Evolutionary conservation across 2,113 vertebrate species (phyloP).

Genomic region (Protomyctophum bolini): DNA sequence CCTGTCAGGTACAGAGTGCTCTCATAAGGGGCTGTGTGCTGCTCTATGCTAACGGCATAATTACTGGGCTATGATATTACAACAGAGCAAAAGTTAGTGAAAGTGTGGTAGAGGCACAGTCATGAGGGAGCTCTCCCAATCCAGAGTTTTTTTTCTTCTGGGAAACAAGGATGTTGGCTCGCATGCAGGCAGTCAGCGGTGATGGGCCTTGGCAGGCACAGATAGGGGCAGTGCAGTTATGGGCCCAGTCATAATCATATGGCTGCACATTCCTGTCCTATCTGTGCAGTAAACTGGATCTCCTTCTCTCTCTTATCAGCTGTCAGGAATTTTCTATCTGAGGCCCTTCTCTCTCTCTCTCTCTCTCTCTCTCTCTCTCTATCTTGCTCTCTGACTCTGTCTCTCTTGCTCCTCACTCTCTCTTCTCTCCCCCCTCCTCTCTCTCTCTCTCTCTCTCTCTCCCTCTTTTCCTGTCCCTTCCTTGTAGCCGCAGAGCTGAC

Average conservation of each 20-base stretch:
- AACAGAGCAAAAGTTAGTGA: constrained; percentile 44
- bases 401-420: constrained; percentile 33
- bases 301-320: constrained; percentile 82
- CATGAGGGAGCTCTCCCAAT: constrained; percentile 31
- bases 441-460: constrained; percentile 21
- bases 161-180: constrained; percentile 41
- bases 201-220: constrained; percentile 77
- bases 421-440: constrained; percentile 7
- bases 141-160: constrained; percentile 46
- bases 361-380: constrained; percentile 31
- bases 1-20: constrained; percentile 23
- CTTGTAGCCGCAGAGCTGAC: constrained; percentile 61
- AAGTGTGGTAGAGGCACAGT: constrained; percentile 25
- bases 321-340: constrained; percentile 80
- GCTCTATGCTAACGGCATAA: constrained; percentile 45
- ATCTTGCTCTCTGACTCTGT: constrained; percentile 40
- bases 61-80: constrained; percentile 49
- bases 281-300: constrained; percentile 85
- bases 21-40: not conserved
- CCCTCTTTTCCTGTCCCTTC: constrained; percentile 65
- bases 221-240: constrained; percentile 76
- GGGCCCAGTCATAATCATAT: constrained; percentile 78
- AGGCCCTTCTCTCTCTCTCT: constrained; percentile 40
- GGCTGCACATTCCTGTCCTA: constrained; percentile 80
- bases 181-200: constrained; percentile 58